A percentile compares a stretch with the other conserved stretches of the same genome.
phyloP scores from a whole-genome alignment of 2,797 vertebrate genomes.

The Ambastaia sidthimunki region DNA sequence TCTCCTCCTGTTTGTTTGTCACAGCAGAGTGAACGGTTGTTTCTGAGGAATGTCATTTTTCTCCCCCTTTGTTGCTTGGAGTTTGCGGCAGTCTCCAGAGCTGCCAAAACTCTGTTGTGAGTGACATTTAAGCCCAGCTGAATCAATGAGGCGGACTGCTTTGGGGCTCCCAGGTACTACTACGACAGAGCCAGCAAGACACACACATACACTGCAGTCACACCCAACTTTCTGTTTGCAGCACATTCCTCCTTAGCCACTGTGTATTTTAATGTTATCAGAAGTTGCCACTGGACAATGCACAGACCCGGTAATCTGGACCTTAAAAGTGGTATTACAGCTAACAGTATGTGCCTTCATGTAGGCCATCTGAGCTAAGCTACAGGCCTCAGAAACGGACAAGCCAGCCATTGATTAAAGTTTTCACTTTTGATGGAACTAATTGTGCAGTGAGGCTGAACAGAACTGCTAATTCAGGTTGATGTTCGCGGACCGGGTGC shows the following conservation, averaged over 20 bases:
- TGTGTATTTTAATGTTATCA: slow-evolving; percentile 37
- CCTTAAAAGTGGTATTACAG: background rate
- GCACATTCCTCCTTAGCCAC: slow-evolving; percentile 13
- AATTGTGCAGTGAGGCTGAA: slow-evolving; percentile 82
- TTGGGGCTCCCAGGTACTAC: slow-evolving; percentile 45
- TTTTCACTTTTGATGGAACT: slow-evolving; percentile 83
- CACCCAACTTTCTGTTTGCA: slow-evolving; percentile 34
- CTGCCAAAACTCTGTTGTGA: slow-evolving; percentile 69
- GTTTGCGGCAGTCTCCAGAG: slow-evolving; percentile 41
- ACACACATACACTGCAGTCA: slow-evolving; percentile 40
- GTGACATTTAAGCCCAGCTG: slow-evolving; percentile 76
- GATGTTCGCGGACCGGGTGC: slow-evolving; percentile 71
- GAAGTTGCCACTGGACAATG: slow-evolving; percentile 44
- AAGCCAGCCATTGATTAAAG: slow-evolving; percentile 83
- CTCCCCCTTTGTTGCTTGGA: slow-evolving; percentile 25
- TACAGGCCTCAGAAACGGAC: slow-evolving; percentile 67
- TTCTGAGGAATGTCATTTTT: slow-evolving; percentile 45
- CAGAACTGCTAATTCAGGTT: slow-evolving; percentile 79
- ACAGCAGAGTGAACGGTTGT: slow-evolving; percentile 32
- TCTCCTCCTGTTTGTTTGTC: slow-evolving; percentile 3
- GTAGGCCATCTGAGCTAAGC: slow-evolving; percentile 13
- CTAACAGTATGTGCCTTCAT: slow-evolving; percentile 33
- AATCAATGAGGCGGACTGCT: slow-evolving; percentile 75
- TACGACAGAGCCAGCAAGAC: slow-evolving; percentile 38
- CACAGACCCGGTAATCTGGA: slow-evolving; percentile 40